Percentiles rank a stretch among this genome's conserved stretches.
phyloP scores from a whole-genome alignment of 2,113 vertebrate genomes.

The Nycticebus coucang region DNA sequence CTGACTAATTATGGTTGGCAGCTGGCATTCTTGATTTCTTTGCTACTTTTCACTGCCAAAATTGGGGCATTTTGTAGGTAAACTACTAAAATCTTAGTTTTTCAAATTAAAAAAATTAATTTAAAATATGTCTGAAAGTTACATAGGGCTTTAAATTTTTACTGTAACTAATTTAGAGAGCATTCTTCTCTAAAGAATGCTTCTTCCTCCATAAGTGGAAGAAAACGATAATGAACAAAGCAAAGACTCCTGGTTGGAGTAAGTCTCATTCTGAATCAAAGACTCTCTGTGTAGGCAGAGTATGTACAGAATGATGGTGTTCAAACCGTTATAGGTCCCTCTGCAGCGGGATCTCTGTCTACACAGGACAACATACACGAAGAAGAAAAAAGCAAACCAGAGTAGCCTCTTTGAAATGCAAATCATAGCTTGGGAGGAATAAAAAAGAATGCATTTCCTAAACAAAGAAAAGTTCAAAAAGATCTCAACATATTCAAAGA shows the following conservation, averaged over 20 bases:
- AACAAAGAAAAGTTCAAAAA: background rate
- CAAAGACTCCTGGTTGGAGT: background rate
- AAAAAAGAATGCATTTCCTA: background rate
- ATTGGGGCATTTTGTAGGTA: background rate
- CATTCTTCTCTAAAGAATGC: background rate
- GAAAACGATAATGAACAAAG: background rate
- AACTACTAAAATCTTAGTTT: background rate
- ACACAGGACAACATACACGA: background rate
- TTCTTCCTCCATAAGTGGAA: background rate
- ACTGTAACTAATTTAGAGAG: constrained; percentile 19
- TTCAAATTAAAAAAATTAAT: background rate
- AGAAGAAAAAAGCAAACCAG: background rate
- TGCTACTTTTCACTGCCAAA: background rate
- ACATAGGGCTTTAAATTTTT: background rate
- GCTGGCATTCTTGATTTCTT: background rate
- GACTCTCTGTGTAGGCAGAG: background rate
- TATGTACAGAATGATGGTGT: background rate
- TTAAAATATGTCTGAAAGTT: background rate
- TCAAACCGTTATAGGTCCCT: background rate
- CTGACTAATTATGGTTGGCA: background rate
- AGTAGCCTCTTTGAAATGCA: background rate
- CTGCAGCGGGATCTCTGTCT: background rate
- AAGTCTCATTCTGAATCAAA: background rate
- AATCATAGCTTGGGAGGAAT: background rate
- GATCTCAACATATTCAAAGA: background rate